Conservation (phyloP, 2,113 vertebrate genomes). For the Cololabis saira region DNA sequence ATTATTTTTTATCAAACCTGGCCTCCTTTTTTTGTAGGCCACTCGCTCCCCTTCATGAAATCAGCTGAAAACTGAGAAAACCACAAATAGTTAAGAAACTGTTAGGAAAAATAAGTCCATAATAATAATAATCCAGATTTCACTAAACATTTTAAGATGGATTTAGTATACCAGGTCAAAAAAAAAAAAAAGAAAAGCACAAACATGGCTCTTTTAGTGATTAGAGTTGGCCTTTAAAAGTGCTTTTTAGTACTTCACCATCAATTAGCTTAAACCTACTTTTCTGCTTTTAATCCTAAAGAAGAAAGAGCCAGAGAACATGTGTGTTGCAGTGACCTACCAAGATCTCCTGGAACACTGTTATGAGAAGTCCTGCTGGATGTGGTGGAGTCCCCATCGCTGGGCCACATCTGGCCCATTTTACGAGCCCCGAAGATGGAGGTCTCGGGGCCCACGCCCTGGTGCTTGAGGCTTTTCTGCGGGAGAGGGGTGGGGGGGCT, state of each 20-base stretch:
- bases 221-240: slow-evolving; percentile 12
- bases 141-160: slow-evolving; percentile 16
- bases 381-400: slow-evolving; percentile 86
- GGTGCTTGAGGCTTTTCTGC: slow-evolving; percentile 88
- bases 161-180: slow-evolving; percentile 16
- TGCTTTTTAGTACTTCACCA: slow-evolving; percentile 7
- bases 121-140: slow-evolving; percentile 30
- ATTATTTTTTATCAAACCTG: slow-evolving; percentile 10
- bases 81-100: not conserved
- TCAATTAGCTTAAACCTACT: slow-evolving; percentile 1
- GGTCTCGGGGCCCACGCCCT: slow-evolving; percentile 85
- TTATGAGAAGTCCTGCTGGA: slow-evolving; percentile 85
- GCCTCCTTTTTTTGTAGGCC: slow-evolving; percentile 35
- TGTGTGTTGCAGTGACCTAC: slow-evolving; percentile 74
- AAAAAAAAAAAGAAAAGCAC: slow-evolving; percentile 14
- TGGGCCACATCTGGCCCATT: slow-evolving; percentile 91
- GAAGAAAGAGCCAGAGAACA: not conserved
- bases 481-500: slow-evolving; percentile 94
- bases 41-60: slow-evolving; percentile 14
- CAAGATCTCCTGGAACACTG: slow-evolving; percentile 90
- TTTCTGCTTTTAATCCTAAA: slow-evolving; percentile 22
- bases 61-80: not conserved
- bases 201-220: slow-evolving; percentile 25
- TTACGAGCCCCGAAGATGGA: slow-evolving; percentile 87
- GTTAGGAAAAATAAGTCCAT: slow-evolving; percentile 4